Base-by-base conservation (phyloP, 2,797 vertebrate species). In the Melopsittacus undulatus region DNA sequence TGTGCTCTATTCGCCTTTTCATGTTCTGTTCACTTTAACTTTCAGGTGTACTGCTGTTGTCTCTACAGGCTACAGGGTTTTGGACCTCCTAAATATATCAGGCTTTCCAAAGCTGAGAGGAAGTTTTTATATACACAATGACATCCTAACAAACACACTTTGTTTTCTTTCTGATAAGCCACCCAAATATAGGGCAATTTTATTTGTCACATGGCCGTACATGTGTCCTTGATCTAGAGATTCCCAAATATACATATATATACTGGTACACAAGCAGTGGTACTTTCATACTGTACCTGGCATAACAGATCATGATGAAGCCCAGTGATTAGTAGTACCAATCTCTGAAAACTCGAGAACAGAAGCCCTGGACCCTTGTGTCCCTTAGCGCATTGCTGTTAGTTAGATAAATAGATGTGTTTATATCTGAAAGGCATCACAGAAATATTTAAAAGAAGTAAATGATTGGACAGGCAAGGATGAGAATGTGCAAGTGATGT, bases 381-480 rank as follows among this genome's bases (percentile, higher is more conserved):
- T 62, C 9, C 11, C 34, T 87, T 54, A 72, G n/a, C 19, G 64
- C 36, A 84, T 29, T 88, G 38, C 19, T 67, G 48, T 67, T 86
- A 81, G 29, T 56, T 84, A 77, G 80, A 93, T 68, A 94, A 63
- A 54, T 21, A 87, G 49, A 40, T 49, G 13, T 64, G 45, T 32
- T 95, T 77, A 5, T 70, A 69, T 70, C 27, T 49, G 32, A 81
- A 40, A 89, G 18, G 9, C 26, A 54, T 48, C 66, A 94, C 24
- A 92, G 69, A 84, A 45, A 72, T 72, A 80, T 67, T 89, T 81
- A 49, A 77, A 94, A 73, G 57, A 93, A 93, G 76, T 56, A 8
- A 67, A 61, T 88, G 88, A 61, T 57, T 86, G 43, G 26, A 46
- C 22, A 83, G 82, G 68, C 29, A 84, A 72, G n/a, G 46, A 72